Evolutionary conservation across 1,140 invertebrate species (phyloP).

Genomic region (Drosophila jambulina): DNA sequence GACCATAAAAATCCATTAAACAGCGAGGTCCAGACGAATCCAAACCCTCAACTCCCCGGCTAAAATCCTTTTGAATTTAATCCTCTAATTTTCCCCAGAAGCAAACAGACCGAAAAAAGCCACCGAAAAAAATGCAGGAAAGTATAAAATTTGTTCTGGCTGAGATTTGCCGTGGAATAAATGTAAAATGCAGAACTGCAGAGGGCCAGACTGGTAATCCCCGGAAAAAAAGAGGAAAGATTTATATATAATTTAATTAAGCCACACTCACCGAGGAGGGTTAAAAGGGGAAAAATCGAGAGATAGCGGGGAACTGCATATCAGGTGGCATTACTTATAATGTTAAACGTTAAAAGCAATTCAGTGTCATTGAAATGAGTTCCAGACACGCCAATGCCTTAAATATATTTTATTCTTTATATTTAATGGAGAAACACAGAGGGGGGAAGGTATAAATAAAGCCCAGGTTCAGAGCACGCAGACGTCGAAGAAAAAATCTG

Average conservation of each 20-base stretch:
- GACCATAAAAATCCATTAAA: slow-evolving; percentile 64
- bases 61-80: slow-evolving; percentile 42
- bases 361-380: slow-evolving; percentile 22
- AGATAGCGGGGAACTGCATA: slow-evolving; percentile 16
- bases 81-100: slow-evolving; percentile 36
- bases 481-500: slow-evolving; percentile 43
- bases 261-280: slow-evolving; percentile 4
- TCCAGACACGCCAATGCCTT: slow-evolving; percentile 32
- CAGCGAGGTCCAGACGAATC: slow-evolving; percentile 13
- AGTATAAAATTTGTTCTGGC: slow-evolving; percentile 64
- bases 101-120: slow-evolving; percentile 19
- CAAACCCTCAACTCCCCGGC: slow-evolving; percentile 1
- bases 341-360: slow-evolving; percentile 23
- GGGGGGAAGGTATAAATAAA: neutral
- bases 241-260: slow-evolving; percentile 45
- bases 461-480: neutral
- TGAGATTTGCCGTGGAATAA: slow-evolving; percentile 55
- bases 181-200: slow-evolving; percentile 36
- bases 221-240: neutral
- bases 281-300: slow-evolving; percentile 9
- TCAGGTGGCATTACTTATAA: slow-evolving; percentile 10
- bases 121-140: slow-evolving; percentile 20
- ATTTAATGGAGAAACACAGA: neutral
- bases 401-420: neutral
- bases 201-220: slow-evolving; percentile 22